Evolutionary conservation across 2,888 invertebrate genomes (phyloP), one percentile per base, ranked within the genome.

Genomic region (Diarsia mendica): DNA sequence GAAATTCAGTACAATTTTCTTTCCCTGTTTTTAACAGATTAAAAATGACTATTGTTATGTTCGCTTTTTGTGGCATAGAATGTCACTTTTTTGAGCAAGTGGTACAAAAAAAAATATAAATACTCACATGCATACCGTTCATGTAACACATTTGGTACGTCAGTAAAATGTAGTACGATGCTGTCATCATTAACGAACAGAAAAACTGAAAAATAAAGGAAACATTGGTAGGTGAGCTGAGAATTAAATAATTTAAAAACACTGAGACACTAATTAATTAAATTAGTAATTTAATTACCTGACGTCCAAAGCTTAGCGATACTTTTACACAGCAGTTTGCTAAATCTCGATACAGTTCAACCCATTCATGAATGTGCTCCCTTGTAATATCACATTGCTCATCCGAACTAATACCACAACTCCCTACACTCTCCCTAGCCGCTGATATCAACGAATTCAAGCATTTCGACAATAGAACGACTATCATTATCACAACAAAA

Each of bases 81-180:
- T n/a, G n/a, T n/a, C n/a, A n/a, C n/a, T n/a, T n/a, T n/a, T n/a
- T n/a, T n/a, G n/a, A n/a, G n/a, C n/a, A n/a, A n/a, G n/a, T n/a
- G n/a, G n/a, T n/a, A n/a, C n/a, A n/a, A n/a, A 1, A n/a, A 20
- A 51, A 58, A 8, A 2, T 2, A 28, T 28, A 28, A 28, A 28
- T 28, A 28, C 73, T 73, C 28, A 73, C 73, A 18, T 73, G 20
- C n/a, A 51, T 46, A 61, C 13, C 8, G n/a, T 9, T 61, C 13
- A 71, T n/a, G 11, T 61, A 73, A 63, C 72, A 73, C 44, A 72
- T 51, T 71, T 73, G 51, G 9, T 73, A 71, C 2, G 61, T 49
- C 49, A 73, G 13, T 11, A 72, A 46, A 51, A 73, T 61, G n/a
- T 72, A 73, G 28, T 61, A 72, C 13, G 44, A 51, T 15, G 71